Base-by-base conservation (phyloP, 2,113 vertebrate species). In the Lagopus leucura region DNA sequence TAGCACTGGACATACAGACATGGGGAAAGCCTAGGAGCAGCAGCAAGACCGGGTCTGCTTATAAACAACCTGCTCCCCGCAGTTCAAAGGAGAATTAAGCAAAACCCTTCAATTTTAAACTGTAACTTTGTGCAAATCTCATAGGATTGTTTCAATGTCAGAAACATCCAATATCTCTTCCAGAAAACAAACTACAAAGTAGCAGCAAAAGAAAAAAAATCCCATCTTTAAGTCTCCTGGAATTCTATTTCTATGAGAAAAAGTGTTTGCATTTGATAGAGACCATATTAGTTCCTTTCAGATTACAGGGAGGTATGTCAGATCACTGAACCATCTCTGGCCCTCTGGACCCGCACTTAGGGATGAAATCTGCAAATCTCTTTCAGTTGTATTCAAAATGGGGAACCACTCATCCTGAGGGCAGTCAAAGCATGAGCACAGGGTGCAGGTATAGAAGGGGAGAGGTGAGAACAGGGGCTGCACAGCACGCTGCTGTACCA, bases 231-330 rank as follows among this genome's bases (percentile, higher is more conserved):
- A 65, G 21, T 64, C 13, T 38, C 43, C 32, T 8, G 7, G 15
- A n/a, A 55, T 76, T 63, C 88, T 80, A n/a, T 50, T 54, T 43
- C 55, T 17, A n/a, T 40, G 34, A 4, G 25, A 40, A 80, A 54
- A 34, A 55, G 11, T 0, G 0, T 40, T 45, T 63, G 16, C 24
- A 63, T 63, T 67, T 21, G 10, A 54, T 4, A n/a, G 40, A 77
- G 25, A 13, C 20, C 45, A 7, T 18, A 64, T 32, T 12, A 45
- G 61, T 30, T 64, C 24, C 38, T 82, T 20, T 48, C 7, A 10
- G 28, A 64, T 58, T 28, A 38, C 28, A 69, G 34, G 52, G 22
- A 38, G 34, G 9, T 10, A 63, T 15, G 15, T 6, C 60, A 38
- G 6, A 25, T 61, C 10, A 13, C 25, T 38, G 10, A 61, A 25